phyloP scores from a whole-genome alignment of 2,797 vertebrate genomes.

The Microtus agrestis region DNA sequence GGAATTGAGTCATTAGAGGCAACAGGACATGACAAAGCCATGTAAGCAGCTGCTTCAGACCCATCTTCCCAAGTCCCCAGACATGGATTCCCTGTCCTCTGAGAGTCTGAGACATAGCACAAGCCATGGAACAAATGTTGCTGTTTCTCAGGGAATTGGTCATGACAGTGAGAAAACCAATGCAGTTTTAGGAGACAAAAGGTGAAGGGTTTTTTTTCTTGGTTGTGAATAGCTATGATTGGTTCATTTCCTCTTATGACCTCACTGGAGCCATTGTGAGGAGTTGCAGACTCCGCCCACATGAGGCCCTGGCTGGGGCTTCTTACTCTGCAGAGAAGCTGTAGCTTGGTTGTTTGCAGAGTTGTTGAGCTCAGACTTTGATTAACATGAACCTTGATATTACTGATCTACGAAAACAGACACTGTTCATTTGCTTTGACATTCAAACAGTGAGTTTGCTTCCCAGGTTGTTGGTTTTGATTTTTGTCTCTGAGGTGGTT shows the following conservation, averaged over 20 bases:
- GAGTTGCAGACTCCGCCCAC: neutral
- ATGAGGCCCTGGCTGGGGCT: neutral
- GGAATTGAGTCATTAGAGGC: neutral
- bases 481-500: neutral
- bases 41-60: neutral
- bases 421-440: neutral
- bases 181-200: neutral
- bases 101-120: neutral
- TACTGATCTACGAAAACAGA: neutral
- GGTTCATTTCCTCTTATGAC: neutral
- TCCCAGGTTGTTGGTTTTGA: neutral
- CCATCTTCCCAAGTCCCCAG: neutral
- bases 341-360: neutral
- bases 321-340: neutral
- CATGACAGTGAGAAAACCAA: neutral
- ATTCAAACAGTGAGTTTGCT: neutral
- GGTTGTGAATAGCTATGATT: neutral
- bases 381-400: neutral
- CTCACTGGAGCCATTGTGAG: neutral
- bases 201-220: no score
- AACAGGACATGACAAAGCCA: neutral
- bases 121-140: neutral
- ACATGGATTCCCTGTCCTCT: neutral
- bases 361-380: neutral
- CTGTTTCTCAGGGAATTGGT: neutral